A percentile compares a stretch with the other conserved stretches of the same genome.
Evolutionary conservation across 2,888 invertebrate genomes (phyloP).

Genomic region (Drosophila infuscata): DNA sequence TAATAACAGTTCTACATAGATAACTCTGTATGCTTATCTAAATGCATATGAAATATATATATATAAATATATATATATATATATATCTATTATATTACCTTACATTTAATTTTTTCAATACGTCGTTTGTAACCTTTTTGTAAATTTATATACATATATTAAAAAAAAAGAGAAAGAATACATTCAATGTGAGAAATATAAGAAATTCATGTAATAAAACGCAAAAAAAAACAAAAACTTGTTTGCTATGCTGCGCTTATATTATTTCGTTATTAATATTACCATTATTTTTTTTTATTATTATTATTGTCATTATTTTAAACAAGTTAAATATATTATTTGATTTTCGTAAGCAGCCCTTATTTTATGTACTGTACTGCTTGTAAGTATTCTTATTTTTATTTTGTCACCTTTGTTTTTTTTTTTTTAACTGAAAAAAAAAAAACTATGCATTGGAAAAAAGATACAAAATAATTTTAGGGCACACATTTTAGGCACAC

Average conservation of each 20-base stretch:
- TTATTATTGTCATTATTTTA: slow-evolving; percentile 22
- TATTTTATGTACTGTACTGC: slow-evolving; percentile 60
- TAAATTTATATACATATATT: slow-evolving; percentile 64
- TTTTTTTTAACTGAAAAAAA: slow-evolving; percentile 5
- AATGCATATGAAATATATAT: slow-evolving; percentile 44
- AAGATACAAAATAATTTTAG: slow-evolving; percentile 24
- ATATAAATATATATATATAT: background rate
- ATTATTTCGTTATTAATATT: slow-evolving; percentile 18
- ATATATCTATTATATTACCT: slow-evolving; percentile 44
- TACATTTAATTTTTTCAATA: slow-evolving; percentile 68
- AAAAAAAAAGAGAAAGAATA: slow-evolving; percentile 39
- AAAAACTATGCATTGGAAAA: slow-evolving; percentile 16
- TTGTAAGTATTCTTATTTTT: slow-evolving; percentile 67
- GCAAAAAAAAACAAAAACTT: slow-evolving; percentile 61
- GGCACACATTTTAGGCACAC: slow-evolving; percentile 55
- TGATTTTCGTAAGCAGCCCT: slow-evolving; percentile 53
- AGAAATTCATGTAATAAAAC: slow-evolving; percentile 78
- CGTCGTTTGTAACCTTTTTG: slow-evolving; percentile 76
- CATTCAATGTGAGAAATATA: slow-evolving; percentile 76
- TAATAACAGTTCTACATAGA: slow-evolving; percentile 42
- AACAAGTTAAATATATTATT: slow-evolving; percentile 33
- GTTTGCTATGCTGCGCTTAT: slow-evolving; percentile 63
- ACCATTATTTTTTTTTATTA: slow-evolving; percentile 12
- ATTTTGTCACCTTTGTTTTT: slow-evolving; percentile 29
- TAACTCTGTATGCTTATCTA: slow-evolving; percentile 42